Evolutionary conservation across 2,113 vertebrate species (phyloP), one percentile per base, ranked within the genome.

Genomic region (Mus pahari): DNA sequence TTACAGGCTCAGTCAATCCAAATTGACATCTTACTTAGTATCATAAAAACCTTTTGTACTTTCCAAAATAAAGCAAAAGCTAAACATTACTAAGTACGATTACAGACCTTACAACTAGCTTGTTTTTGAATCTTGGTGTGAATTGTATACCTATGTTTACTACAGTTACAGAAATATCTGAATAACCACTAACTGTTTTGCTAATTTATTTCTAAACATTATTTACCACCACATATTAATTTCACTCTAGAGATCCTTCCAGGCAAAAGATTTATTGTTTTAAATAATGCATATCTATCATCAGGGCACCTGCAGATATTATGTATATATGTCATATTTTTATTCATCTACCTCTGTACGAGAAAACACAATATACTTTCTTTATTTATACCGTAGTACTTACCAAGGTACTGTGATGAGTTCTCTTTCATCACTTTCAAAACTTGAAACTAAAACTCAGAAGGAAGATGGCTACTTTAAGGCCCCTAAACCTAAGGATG

Each of bases 1-100:
- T 97, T 97, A 90, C 66, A 98, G 97, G 96, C 88, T 94, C 96
- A 94, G 86, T 97, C 95, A 95, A n/a, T 93, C 86, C 91, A 68
- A 97, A 93, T 82, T 96, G 95, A 89, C 22, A 73, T 86, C 97
- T 98, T 84, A 86, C 95, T 97, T 86, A 95, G 50, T 96, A 55
- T 96, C 96, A 83, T 96, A 91, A 97, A 98, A 98, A 91, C 89
- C 92, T 96, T 96, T 96, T 33, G 45, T 93, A 93, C 45, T 96
- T 97, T 97, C 93, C 96, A 94, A 92, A 97, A 84, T 86, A 60
- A 9, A 91, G 12, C 60, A 97, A 94, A 64, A 89, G 5, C 3
- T 91, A 16, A 42, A 97, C 96, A 96, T 92, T 96, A 94, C 89
- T 91, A 66, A 31, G 79, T 17, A n/a, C 78, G 39, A 89, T 97